phyloP scores from a whole-genome alignment of 2,888 invertebrate genomes.

The Synanthedon tipuliformis region DNA sequence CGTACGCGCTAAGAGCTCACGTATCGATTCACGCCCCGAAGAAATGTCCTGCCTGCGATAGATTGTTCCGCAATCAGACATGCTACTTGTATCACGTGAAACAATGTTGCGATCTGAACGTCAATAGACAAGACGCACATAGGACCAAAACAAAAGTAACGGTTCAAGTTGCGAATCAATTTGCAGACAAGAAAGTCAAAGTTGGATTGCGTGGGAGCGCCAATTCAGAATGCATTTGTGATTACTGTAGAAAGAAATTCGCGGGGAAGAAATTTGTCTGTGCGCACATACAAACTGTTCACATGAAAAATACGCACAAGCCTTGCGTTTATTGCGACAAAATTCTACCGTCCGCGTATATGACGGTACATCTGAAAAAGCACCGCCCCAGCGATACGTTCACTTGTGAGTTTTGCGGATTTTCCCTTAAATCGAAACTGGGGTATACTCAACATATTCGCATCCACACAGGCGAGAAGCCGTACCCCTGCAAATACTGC shows the following conservation, averaged over 20 bases:
- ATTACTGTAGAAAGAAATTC: constrained; percentile 49
- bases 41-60: constrained; percentile 42
- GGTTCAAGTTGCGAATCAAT: constrained; percentile 28
- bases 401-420: constrained; percentile 38
- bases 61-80: constrained; percentile 38
- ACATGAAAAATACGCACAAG: constrained; percentile 44
- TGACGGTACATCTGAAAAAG: constrained; percentile 44
- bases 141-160: constrained; percentile 26
- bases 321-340: constrained; percentile 51
- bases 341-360: constrained; percentile 42
- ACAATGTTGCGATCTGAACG: constrained; percentile 37
- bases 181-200: constrained; percentile 25
- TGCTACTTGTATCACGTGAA: constrained; percentile 47
- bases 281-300: constrained; percentile 56
- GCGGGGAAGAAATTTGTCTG: constrained; percentile 43
- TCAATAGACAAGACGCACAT: constrained; percentile 17
- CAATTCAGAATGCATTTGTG: constrained; percentile 39
- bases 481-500: constrained; percentile 41
- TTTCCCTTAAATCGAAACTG: constrained; percentile 34
- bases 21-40: constrained; percentile 31
- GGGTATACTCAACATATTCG: constrained; percentile 49
- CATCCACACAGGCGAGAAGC: constrained; percentile 49
- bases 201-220: constrained; percentile 43
- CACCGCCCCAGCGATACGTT: constrained; percentile 23
- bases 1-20: constrained; percentile 38